phyloP scores from a whole-genome alignment of 2,888 invertebrate genomes.

The Pammene aurita region DNA sequence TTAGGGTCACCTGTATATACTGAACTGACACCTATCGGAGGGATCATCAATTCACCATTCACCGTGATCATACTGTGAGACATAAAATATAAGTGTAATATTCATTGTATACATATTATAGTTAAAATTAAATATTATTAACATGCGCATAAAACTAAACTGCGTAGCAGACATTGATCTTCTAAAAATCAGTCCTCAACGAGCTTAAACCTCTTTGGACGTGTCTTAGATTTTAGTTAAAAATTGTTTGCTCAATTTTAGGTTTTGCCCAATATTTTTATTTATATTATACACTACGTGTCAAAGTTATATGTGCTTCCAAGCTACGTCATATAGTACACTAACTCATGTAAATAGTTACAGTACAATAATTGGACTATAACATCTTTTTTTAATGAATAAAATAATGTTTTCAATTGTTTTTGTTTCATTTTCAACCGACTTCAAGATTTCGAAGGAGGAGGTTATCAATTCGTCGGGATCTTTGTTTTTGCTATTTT shows the following conservation, averaged over 20 bases:
- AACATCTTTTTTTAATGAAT: slow-evolving; percentile 36
- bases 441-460: too few relatives aligned
- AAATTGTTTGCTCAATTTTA: slow-evolving; percentile 38
- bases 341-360: slow-evolving; percentile 39
- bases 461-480: too few relatives aligned
- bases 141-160: slow-evolving; percentile 3
- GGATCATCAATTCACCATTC: too few relatives aligned
- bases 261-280: slow-evolving; percentile 35
- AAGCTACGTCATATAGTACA: slow-evolving; percentile 29
- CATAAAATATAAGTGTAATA: too few relatives aligned
- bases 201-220: slow-evolving; percentile 4
- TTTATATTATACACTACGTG: slow-evolving; percentile 19
- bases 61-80: too few relatives aligned
- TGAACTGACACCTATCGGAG: too few relatives aligned
- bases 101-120: too few relatives aligned
- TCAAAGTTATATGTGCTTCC: slow-evolving; percentile 35
- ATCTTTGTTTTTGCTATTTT: too few relatives aligned
- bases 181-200: neutral
- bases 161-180: slow-evolving; percentile 15
- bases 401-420: slow-evolving; percentile 30
- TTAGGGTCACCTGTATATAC: too few relatives aligned
- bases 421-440: slow-evolving; percentile 24
- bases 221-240: slow-evolving; percentile 27
- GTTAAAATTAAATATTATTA: slow-evolving; percentile 14
- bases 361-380: slow-evolving; percentile 31